A percentile compares a stretch with the other conserved stretches of the same genome.
Conservation (phyloP, 2,113 vertebrate genomes). For the Sardina pilchardus region DNA sequence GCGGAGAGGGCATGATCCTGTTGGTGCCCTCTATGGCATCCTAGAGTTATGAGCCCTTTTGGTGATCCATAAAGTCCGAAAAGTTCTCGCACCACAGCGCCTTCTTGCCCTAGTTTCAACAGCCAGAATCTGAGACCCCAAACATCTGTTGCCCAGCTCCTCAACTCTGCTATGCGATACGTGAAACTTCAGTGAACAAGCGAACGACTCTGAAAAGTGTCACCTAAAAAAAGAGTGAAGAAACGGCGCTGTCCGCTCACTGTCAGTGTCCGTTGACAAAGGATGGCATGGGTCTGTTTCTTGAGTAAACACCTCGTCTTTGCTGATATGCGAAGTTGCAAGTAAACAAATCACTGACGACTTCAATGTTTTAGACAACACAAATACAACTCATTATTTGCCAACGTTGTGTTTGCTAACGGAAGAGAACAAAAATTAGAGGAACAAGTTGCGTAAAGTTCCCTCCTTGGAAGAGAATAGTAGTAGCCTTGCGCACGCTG, state of each 20-base stretch:
- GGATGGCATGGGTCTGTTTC: neutral
- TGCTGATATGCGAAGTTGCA: neutral
- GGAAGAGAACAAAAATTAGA: neutral
- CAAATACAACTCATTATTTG: neutral
- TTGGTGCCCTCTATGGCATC: slow-evolving; percentile 16
- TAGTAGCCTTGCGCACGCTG: slow-evolving; percentile 16
- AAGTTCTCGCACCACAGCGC: slow-evolving; percentile 26
- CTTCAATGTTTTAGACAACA: neutral
- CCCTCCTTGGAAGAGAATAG: neutral
- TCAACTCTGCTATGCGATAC: neutral
- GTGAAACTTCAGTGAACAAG: neutral
- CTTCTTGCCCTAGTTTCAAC: slow-evolving; percentile 34
- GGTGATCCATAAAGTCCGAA: slow-evolving; percentile 4
- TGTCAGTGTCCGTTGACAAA: neutral
- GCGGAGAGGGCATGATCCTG: slow-evolving; percentile 57
- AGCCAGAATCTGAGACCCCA: slow-evolving; percentile 23
- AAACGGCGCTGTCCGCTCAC: neutral
- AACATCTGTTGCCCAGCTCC: slow-evolving; percentile 31
- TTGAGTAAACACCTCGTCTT: neutral
- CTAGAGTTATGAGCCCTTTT: slow-evolving; percentile 30
- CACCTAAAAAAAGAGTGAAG: neutral
- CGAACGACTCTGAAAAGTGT: neutral
- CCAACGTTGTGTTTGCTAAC: neutral
- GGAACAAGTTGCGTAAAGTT: neutral
- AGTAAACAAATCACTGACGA: neutral